Conservation (phyloP, 2,888 invertebrate species). For the Rugalucina vietnamica region DNA sequence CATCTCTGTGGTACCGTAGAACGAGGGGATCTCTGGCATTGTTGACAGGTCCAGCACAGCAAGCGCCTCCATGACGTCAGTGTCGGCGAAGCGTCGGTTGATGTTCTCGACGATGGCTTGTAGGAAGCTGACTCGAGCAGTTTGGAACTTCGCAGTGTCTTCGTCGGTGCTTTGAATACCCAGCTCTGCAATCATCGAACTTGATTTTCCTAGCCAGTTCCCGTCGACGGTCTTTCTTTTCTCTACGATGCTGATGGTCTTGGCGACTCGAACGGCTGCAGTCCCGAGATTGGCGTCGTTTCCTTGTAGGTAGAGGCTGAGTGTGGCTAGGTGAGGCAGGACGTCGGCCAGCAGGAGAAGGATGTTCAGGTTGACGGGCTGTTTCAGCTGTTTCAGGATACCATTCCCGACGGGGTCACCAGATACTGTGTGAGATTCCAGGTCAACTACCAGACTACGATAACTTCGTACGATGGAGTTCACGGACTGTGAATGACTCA, state of each 20-base stretch:
- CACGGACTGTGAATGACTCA: conserved; percentile 55
- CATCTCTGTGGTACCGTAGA: too few species aligned
- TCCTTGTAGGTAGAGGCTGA: conserved; percentile 44
- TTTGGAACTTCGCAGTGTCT: too few species aligned
- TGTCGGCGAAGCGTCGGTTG: too few species aligned
- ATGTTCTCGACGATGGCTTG: too few species aligned
- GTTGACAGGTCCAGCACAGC: too few species aligned
- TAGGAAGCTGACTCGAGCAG: too few species aligned
- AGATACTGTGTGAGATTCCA: conserved; percentile 36
- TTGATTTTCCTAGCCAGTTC: too few species aligned
- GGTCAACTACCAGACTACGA: conserved; percentile 38
- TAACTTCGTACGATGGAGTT: conserved; percentile 34
- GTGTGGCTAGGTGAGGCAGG: conserved; percentile 41
- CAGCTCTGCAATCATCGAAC: too few species aligned
- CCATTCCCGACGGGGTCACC: conserved; percentile 49
- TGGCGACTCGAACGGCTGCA: too few species aligned
- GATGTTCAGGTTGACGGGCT: conserved; percentile 31
- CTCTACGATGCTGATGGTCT: conserved; percentile 27
- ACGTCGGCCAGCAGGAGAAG: conserved; percentile 49
- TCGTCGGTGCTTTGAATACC: too few species aligned
- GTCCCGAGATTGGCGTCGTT: conserved; percentile 36
- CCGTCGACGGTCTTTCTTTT: neutral
- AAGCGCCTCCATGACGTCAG: too few species aligned
- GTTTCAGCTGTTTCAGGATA: conserved; percentile 48
- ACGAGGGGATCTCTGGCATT: too few species aligned